Percentiles rank a stretch among this genome's conserved stretches.
Evolutionary conservation across 2,888 invertebrate species (phyloP).

Genomic region (Myopa tessellatipennis): DNA sequence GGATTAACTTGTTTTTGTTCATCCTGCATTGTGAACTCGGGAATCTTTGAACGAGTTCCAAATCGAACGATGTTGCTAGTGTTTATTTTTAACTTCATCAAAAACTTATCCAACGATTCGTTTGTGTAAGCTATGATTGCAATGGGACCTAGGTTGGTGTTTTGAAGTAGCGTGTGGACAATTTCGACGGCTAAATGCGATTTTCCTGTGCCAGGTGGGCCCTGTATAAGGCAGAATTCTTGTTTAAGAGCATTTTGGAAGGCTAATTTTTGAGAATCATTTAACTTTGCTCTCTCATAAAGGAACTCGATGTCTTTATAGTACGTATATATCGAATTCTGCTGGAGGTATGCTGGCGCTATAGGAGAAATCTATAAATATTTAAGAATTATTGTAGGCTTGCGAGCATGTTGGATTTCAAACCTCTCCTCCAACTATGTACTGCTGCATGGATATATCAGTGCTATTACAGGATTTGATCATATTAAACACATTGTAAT

Average conservation of each 20-base stretch:
- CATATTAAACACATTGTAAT: constrained; percentile 79
- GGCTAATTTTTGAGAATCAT: constrained; percentile 77
- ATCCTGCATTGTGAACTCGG: constrained; percentile 69
- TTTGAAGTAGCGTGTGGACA: constrained; percentile 75
- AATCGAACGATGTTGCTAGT: constrained; percentile 76
- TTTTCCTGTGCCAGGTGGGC: constrained; percentile 91
- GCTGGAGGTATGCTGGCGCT: constrained; percentile 66
- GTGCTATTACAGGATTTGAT: constrained; percentile 68
- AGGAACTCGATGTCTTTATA: constrained; percentile 50
- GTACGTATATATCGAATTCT: constrained; percentile 48
- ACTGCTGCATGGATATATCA: constrained; percentile 70
- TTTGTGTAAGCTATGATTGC: constrained; percentile 86
- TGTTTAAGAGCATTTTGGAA: constrained; percentile 76
- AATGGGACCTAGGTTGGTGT: constrained; percentile 72
- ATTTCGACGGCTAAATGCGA: constrained; percentile 84
- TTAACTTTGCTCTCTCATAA: constrained; percentile 67
- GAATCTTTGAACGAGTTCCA: constrained; percentile 77
- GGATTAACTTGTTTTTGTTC: constrained; percentile 50
- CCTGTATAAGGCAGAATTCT: constrained; percentile 84
- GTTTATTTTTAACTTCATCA: constrained; percentile 75
- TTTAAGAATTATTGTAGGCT: not conserved
- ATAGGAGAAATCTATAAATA: constrained; percentile 15
- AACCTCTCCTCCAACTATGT: constrained; percentile 75
- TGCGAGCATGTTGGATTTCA: constrained; percentile 22
- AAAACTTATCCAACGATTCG: constrained; percentile 87